Conservation (phyloP, 2,113 vertebrate genomes). For the Eubucco bourcierii region DNA sequence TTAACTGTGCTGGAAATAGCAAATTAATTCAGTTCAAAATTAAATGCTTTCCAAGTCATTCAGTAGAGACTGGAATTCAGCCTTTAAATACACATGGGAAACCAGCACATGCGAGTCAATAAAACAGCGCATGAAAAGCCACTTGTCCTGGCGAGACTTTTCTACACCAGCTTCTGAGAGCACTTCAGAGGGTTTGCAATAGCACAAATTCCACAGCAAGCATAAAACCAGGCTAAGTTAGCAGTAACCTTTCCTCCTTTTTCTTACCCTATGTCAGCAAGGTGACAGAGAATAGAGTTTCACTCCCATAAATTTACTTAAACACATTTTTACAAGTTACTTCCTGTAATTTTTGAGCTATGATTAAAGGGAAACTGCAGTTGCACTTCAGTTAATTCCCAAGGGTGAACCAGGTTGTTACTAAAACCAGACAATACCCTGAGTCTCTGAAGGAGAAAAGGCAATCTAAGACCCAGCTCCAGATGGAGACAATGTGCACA, state of each 20-base stretch:
- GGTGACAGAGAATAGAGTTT: neutral
- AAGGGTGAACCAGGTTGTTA: neutral
- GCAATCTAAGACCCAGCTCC: neutral
- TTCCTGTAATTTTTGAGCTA: neutral
- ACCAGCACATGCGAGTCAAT: constrained; percentile 60
- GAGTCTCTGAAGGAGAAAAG: neutral
- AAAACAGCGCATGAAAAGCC: constrained; percentile 65
- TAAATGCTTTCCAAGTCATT: constrained; percentile 60
- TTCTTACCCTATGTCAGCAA: neutral
- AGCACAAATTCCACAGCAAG: constrained; percentile 44
- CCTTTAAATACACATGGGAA: constrained; percentile 69
- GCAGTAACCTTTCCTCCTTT: constrained; percentile 4
- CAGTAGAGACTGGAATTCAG: constrained; percentile 67
- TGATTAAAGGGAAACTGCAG: neutral
- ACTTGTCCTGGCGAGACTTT: constrained; percentile 57
- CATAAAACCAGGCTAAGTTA: neutral
- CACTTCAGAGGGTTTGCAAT: constrained; percentile 52
- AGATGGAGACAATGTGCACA: rapidly evolving
- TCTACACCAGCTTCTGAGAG: constrained; percentile 49
- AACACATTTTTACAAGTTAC: neutral
- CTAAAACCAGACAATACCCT: neutral
- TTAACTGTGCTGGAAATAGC: constrained; percentile 27
- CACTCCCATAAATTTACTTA: neutral
- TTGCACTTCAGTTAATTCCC: neutral
- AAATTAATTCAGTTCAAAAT: constrained; percentile 66